phyloP scores from a whole-genome alignment of 2,888 invertebrate species.

The Cantharis nigra region DNA sequence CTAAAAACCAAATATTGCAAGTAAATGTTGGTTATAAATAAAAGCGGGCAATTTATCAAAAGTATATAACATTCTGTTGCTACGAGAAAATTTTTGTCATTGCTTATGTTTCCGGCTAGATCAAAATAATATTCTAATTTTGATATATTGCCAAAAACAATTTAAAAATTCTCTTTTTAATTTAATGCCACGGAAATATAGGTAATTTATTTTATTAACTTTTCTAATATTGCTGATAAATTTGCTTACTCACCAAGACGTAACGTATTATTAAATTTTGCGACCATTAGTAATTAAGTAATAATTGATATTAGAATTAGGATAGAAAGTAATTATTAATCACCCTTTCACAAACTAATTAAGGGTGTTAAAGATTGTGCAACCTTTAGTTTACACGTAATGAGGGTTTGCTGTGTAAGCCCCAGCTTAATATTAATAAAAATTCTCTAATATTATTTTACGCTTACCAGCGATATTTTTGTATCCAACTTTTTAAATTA shows the following conservation, averaged over 20 bases:
- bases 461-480: background rate
- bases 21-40: background rate
- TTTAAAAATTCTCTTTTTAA: background rate
- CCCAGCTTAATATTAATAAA: background rate
- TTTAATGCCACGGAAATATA: background rate
- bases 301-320: background rate
- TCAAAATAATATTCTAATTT: background rate
- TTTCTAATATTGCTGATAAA: background rate
- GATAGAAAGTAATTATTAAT: background rate
- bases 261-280: background rate
- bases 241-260: background rate
- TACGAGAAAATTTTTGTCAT: background rate
- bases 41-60: background rate
- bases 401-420: background rate
- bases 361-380: background rate
- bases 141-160: background rate
- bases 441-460: background rate
- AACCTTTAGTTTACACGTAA: background rate
- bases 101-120: background rate
- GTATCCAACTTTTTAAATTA: background rate
- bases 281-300: background rate
- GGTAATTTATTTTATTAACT: background rate
- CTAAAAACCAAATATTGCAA: background rate
- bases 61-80: background rate
- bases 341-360: background rate